These are phyloP conservation scores for Cervus canadensis DNA, from an alignment of 2,113 vertebrate genomes.

Conservation along the genomic window DNA sequence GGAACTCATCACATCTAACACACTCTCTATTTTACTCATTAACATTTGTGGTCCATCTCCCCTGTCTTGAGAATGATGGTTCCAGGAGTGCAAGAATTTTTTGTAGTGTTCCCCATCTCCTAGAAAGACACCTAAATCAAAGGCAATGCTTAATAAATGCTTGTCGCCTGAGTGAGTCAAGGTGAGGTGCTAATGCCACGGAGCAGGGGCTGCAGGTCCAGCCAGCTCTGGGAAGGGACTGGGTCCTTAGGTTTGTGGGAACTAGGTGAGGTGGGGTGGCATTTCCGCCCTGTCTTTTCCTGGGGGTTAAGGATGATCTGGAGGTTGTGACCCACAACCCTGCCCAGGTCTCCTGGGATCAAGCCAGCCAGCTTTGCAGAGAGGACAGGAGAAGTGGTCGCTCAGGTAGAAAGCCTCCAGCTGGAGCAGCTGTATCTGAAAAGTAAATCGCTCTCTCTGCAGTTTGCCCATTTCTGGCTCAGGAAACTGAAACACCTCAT, in stretches of 20 bases:
- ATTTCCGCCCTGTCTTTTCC: background rate
- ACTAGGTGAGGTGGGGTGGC: accelerated
- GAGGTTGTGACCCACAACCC: background rate
- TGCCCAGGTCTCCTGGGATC: background rate
- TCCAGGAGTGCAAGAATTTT: background rate
- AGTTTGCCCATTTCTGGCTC: conserved; percentile 74
- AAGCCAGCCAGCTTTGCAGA: background rate
- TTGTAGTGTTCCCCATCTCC: background rate
- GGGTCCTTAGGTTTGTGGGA: background rate
- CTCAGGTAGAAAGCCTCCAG: conserved; percentile 45
- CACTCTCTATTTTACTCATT: background rate
- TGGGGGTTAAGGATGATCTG: background rate
- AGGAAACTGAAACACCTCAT: conserved; percentile 80
- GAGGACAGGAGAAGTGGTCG: background rate
- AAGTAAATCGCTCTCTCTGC: conserved; percentile 71
- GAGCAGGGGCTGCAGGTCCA: background rate
- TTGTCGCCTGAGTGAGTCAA: background rate
- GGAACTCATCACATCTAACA: background rate
- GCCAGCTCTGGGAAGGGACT: background rate
- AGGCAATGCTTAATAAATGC: background rate
- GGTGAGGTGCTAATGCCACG: accelerated
- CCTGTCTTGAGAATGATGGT: background rate
- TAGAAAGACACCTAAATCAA: background rate
- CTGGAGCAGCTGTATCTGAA: conserved; percentile 55
- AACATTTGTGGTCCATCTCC: background rate